phyloP scores from a whole-genome alignment of 2,888 invertebrate genomes.

The Elysia crispata region DNA sequence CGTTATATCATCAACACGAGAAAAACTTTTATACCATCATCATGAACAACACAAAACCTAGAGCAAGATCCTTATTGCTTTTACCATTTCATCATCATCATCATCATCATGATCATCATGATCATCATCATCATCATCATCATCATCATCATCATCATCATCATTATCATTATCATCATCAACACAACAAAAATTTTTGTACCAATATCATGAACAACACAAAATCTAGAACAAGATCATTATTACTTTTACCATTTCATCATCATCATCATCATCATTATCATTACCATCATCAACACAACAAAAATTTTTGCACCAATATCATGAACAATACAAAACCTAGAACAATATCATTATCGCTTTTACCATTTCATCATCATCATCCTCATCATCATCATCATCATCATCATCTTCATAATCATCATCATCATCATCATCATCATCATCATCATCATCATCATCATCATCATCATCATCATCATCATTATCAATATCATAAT shows the following conservation, averaged over 20 bases:
- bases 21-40: background rate
- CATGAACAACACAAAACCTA: background rate
- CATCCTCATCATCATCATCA: background rate
- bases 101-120: background rate
- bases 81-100: background rate
- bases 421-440: background rate
- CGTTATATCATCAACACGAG: background rate
- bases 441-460: background rate
- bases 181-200: background rate
- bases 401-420: background rate
- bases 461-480: background rate
- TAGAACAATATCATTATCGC: too few species aligned
- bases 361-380: too few species aligned
- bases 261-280: background rate
- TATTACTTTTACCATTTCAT: background rate
- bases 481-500: background rate
- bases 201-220: background rate
- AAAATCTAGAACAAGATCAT: background rate
- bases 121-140: constrained; percentile 15
- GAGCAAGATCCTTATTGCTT: background rate
- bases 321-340: too few species aligned
- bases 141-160: constrained; percentile 10
- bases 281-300: constrained; percentile 9
- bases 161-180: too few species aligned
- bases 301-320: too few species aligned